Conservation (phyloP, 2,888 invertebrate genomes). For the Trissolcus japonicus region DNA sequence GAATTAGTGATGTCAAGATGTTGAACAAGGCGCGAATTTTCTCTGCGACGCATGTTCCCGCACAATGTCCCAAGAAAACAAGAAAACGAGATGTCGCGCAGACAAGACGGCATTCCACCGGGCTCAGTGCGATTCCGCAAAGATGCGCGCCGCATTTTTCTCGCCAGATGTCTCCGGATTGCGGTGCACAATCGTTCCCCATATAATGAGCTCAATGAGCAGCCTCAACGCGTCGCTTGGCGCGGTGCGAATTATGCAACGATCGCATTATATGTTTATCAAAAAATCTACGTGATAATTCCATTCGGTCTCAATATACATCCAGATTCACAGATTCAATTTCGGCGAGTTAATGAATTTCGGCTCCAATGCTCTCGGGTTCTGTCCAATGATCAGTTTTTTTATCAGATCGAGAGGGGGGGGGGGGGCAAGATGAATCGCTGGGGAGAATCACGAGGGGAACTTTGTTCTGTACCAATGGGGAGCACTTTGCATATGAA, state of each 20-base stretch:
- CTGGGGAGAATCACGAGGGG: too few species aligned
- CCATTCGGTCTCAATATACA: too few species aligned
- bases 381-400: too few species aligned
- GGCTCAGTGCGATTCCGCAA: conserved; percentile 31
- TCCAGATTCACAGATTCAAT: too few species aligned
- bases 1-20: conserved; percentile 9
- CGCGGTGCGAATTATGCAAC: conserved; percentile 9
- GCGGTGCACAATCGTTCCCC: conserved; percentile 11
- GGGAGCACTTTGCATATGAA: conserved; percentile 4
- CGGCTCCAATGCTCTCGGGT: too few species aligned
- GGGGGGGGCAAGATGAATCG: too few species aligned
- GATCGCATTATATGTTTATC: not conserved
- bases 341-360: too few species aligned
- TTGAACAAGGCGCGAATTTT: conserved; percentile 32
- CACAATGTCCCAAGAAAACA: conserved; percentile 31
- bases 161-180: conserved; percentile 43
- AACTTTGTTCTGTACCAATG: too few species aligned
- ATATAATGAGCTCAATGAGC: conserved; percentile 35
- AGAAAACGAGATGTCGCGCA: conserved; percentile 22
- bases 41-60: not conserved
- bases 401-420: too few species aligned
- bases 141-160: conserved; percentile 41
- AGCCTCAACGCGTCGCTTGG: conserved; percentile 9
- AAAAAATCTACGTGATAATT: not conserved
- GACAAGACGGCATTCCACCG: conserved; percentile 23